Evolutionary conservation across 2,888 invertebrate species (phyloP), one percentile per base, ranked within the genome.

Genomic region (Chrysolina haemoptera): DNA sequence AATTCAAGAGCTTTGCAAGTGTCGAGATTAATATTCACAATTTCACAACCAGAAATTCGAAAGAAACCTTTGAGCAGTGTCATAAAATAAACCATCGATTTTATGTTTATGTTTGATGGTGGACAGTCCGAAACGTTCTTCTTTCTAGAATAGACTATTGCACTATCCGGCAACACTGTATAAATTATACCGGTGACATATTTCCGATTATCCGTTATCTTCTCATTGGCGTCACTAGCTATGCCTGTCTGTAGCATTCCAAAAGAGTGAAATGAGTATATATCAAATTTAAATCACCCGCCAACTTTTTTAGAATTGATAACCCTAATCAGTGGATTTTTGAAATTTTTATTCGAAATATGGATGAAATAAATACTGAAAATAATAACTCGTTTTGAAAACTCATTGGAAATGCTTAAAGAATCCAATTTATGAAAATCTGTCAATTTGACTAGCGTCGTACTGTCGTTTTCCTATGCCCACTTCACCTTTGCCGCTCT

Each of bases 391-490:
- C 1, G 4, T 9, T 3, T 20, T 11, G 9, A 53, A 10, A 20
- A 20, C 12, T 5, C 16, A 1, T 18, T 11, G 4, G 20, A 53
- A 53, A 12, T 20, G 20, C 10, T 4, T 18, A 18, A 20, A 12
- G 11, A 53, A 20, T 20, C 12, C 6, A 4, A 20, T 27, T 12
- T 9, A 16, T 22, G 59, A 73, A 55, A 40, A 63, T 40, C 14
- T 59, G 35, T 46, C 59, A 40, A 50, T 59, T 48, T 71, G 73
- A 76, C 76, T 71, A 71, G 69, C 71, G 64, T 59, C 27, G 71
- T 75, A 65, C 62, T 22, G 59, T 71, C 65, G 74, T 9, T 59
- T 59, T 72, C 71, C 74, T 59, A 68, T 75, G 71, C 72, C 70
- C 48, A 68, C 75, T 70, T 69, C 46, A 55, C 73, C 62, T 41